Evolutionary conservation across 2,797 vertebrate species (phyloP), one percentile per base, ranked within the genome.

Genomic region (Cuniculus paca): DNA sequence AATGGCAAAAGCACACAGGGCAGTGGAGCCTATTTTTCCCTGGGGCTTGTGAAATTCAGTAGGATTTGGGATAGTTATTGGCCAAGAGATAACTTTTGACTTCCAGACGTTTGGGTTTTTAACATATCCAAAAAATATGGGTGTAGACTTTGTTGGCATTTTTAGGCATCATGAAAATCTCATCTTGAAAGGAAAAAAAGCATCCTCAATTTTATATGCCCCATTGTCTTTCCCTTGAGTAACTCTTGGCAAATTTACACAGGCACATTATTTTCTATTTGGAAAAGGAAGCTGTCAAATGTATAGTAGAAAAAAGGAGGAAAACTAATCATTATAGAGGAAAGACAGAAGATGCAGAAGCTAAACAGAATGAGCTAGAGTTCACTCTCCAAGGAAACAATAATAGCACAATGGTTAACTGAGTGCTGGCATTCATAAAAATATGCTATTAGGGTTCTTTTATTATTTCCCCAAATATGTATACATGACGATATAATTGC

Each of bases 401-500:
- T 50, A 90, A 92, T 56, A 82, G 4, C 13, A 2, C 14, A 89
- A 48, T 34, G 85, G 48, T 88, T 95, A 94, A 90, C 61, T 93
- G 74, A 87, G 60, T 74, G 52, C 11, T 75, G 26, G 17, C 36
- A 81, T 80, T 79, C 70, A 83, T 86, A 74, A 94, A 95, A 86
- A 52, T 89, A 56, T n/a, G 20, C 48, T 74, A 14, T 88, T 92
- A 86, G 63, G 39, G 17, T 63, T 92, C 45, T 86, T 95, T 94
- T 95, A 81, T 77, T 90, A 68, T 90, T 84, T 97, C 34, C 13
- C 52, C 63, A 54, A 52, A 68, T 2, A 65, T 88, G 54, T 26
- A 81, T 63, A 89, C 31, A 26, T 68, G 82, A 91, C 88, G 90
- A 93, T 83, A 3, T 42, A 91, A 45, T 96, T 82, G 80, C 2